Percentiles rank a stretch among this genome's conserved stretches.
Evolutionary conservation across 2,113 vertebrate genomes (phyloP).

Genomic region (Grammomys dolichurus): DNA sequence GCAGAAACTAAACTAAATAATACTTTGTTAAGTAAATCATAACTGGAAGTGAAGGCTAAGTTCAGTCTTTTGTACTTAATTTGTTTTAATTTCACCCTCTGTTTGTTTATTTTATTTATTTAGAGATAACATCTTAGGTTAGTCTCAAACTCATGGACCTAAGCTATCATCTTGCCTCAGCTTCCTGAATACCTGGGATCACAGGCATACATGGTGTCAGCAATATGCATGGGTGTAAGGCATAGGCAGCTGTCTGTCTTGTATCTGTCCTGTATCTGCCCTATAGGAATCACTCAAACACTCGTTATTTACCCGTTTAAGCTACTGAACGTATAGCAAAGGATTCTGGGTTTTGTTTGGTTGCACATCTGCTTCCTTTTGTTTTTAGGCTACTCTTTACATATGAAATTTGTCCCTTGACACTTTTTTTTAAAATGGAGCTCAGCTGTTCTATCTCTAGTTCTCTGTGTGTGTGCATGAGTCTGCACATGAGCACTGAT

Average conservation of each 20-base stretch:
- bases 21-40: background rate
- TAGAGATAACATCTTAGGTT: background rate
- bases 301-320: background rate
- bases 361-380: constrained; percentile 9
- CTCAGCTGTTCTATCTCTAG: background rate
- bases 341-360: background rate
- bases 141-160: background rate
- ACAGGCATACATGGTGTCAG: background rate
- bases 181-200: background rate
- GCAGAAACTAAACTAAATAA: constrained; percentile 16
- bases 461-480: background rate
- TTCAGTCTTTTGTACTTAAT: too few species aligned
- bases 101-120: background rate
- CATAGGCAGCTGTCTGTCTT: background rate
- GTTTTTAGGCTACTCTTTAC: background rate
- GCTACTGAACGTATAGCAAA: constrained; percentile 13
- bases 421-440: background rate
- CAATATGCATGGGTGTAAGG: accelerated
- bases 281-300: background rate
- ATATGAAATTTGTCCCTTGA: background rate
- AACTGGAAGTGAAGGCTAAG: background rate
- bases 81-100: background rate
- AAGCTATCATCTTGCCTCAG: background rate
- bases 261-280: background rate
- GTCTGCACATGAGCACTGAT: background rate